phyloP scores from a whole-genome alignment of 2,797 vertebrate genomes.

The Sciurus carolinensis region DNA sequence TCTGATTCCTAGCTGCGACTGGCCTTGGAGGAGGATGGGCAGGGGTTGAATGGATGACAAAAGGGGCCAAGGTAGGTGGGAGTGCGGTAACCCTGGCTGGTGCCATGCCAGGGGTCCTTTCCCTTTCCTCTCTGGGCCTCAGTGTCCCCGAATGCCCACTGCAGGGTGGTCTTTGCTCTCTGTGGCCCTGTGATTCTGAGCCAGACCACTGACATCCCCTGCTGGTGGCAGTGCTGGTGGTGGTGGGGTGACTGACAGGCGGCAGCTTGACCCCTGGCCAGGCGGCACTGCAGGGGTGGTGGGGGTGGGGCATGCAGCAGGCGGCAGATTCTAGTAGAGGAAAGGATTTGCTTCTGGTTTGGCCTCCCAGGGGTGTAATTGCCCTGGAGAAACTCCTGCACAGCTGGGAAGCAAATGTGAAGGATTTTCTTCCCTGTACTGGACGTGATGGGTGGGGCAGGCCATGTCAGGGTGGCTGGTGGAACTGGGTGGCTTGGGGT shows the following conservation, averaged over 20 bases:
- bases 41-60: not conserved
- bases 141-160: not conserved
- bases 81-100: not conserved
- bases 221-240: not conserved
- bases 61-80: not conserved
- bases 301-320: not conserved
- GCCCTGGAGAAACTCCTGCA: conserved; percentile 44
- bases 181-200: not conserved
- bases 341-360: conserved; percentile 69
- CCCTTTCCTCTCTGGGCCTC: not conserved
- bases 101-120: not conserved
- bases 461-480: not conserved
- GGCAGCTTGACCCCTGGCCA: conserved; percentile 36
- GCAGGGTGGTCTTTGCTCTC: not conserved
- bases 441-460: conserved; percentile 53
- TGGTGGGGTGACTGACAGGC: conserved; percentile 21
- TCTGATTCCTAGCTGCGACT: not conserved
- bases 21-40: not conserved
- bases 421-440: conserved; percentile 52
- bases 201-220: not conserved
- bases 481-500: conserved; percentile 9
- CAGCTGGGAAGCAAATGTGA: conserved; percentile 79
- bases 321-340: conserved; percentile 1
- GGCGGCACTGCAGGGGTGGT: not conserved
- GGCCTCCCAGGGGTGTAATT: conserved; percentile 60